Base-by-base conservation (phyloP, 2,113 vertebrate species). In the Nothocercus nigrocapillus region DNA sequence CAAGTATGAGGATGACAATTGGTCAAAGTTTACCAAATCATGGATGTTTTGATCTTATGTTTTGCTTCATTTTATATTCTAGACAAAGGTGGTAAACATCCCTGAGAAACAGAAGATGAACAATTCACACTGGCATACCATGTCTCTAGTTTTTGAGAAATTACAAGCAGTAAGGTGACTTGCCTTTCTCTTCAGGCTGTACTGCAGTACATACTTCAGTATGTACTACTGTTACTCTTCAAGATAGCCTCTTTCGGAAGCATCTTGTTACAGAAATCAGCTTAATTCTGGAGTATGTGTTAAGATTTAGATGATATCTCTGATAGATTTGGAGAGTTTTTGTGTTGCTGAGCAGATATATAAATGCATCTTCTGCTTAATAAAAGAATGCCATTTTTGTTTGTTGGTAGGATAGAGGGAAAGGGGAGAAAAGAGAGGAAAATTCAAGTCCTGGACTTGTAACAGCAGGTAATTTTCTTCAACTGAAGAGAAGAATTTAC, bases 201-300 rank as follows among this genome's bases (percentile, higher is more conserved):
- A 36, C 36, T 36, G 8, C 36, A 36, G 36, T 36, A 36, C 36
- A 36, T 36, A 36, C 36, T 36, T 36, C 36, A 69, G 6, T 49
- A 30, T 34, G 27, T 56, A 62, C 30, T 68, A 45, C 34, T 91
- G 4, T 62, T 74, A 30, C 40, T 78, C 47, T 86, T 89, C 45
- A 49, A 54, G 64, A 74, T 9, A 28, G 21, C 75, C 66, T 54
- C 32, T 94, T 96, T 82, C 73, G 83, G 85, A 95, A 94, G 47
- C 53, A 44, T 59, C 32, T 70, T 80, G 53, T 82, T 77, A 72
- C 38, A 62, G 34, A 53, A 91, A 75, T 32, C 18, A 34, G 3
- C 45, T 82, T 51, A 63, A 51, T 53, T 83, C 8, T 11, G 32
- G 38, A 17, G 47, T 91, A 25, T 38, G 36, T 19, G 53, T 84